Conservation (phyloP, 2,113 vertebrate genomes). For the Perca schrenkii region DNA sequence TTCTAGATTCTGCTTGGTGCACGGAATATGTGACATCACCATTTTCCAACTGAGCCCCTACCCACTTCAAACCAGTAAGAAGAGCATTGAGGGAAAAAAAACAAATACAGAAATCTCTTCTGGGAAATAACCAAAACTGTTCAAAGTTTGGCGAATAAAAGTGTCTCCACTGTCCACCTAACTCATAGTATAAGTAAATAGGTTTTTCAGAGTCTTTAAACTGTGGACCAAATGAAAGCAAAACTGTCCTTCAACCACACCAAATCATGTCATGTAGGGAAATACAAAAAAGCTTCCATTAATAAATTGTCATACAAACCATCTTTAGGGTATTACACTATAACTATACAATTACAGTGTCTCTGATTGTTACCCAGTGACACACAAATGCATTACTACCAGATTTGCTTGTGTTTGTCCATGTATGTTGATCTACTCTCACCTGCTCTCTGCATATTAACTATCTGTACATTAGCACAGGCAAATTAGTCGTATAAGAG, state of each 20-base stretch:
- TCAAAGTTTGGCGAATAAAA: background rate
- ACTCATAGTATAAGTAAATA: background rate
- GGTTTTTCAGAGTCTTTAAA: background rate
- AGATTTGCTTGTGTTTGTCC: slow-evolving; percentile 12
- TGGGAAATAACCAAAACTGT: background rate
- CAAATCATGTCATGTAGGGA: background rate
- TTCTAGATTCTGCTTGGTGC: too few relatives aligned
- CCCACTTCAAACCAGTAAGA: too few relatives aligned
- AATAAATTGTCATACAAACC: background rate
- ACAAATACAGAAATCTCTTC: too few relatives aligned
- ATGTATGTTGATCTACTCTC: slow-evolving; percentile 2
- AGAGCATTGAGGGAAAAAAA: too few relatives aligned
- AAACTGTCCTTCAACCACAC: background rate
- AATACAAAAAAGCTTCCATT: background rate
- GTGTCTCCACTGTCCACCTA: background rate
- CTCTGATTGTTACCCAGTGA: background rate
- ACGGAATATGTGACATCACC: too few relatives aligned
- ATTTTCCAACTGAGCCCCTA: too few relatives aligned
- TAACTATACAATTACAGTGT: background rate
- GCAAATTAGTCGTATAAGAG: background rate
- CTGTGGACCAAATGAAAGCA: background rate
- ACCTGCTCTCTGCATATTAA: slow-evolving; percentile 17
- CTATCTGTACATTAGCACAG: slow-evolving; percentile 14
- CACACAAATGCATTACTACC: background rate
- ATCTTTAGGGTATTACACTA: background rate